These are phyloP conservation scores for Wasmannia auropunctata DNA, from an alignment of 1,140 invertebrate species.

Conservation along the genomic window DNA sequence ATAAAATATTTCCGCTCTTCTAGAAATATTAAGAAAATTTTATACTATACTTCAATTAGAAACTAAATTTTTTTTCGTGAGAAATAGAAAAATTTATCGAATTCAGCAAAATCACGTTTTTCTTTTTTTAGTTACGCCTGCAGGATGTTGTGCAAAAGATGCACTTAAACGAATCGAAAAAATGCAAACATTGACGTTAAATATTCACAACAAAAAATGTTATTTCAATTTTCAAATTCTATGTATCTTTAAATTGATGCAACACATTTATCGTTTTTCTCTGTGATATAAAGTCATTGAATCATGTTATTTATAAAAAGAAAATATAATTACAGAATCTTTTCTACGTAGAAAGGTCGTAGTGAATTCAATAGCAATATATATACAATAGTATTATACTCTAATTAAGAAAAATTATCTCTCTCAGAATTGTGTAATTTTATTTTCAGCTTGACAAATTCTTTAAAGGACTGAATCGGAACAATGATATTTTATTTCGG, in stretches of 20 bases:
- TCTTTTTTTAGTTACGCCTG: neutral
- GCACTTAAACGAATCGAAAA: neutral
- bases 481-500: neutral
- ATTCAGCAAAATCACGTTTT: neutral
- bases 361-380: neutral
- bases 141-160: neutral
- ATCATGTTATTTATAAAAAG: neutral
- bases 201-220: neutral
- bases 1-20: neutral
- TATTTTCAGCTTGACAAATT: neutral
- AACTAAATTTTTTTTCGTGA: neutral
- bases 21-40: neutral
- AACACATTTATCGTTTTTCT: neutral
- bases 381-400: neutral
- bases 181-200: neutral
- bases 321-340: neutral
- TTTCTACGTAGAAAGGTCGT: neutral
- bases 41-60: neutral
- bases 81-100: neutral
- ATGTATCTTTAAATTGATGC: neutral
- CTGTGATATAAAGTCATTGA: neutral
- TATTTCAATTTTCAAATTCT: neutral
- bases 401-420: neutral
- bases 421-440: neutral
- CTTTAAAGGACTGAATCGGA: neutral